A percentile compares a stretch with the other conserved stretches of the same genome.
These are phyloP conservation scores for Unio pictorum DNA, from an alignment of 2,888 invertebrate genomes.

Conservation along the genomic window DNA sequence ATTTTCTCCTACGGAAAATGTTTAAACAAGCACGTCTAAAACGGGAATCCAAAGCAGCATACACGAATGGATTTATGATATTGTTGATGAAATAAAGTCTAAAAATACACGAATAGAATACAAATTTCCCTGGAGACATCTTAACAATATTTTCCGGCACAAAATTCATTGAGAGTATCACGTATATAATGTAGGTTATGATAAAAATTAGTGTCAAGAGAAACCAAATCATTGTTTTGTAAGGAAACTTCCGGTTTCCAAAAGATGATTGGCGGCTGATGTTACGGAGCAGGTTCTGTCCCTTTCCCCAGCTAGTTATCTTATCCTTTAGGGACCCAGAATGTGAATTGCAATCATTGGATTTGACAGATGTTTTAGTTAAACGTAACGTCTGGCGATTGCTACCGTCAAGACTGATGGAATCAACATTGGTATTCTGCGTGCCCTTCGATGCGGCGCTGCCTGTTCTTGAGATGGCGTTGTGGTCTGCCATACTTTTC, in stretches of 20 bases:
- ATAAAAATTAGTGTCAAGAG: conserved; percentile 24
- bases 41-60: conserved; percentile 18
- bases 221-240: conserved; percentile 29
- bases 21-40: conserved; percentile 18
- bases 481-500: no score
- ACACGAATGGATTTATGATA: conserved; percentile 26
- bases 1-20: neutral
- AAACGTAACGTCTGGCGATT: no score
- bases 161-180: conserved; percentile 12
- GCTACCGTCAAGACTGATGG: no score
- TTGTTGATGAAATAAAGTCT: conserved; percentile 28
- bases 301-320: no score
- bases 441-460: no score
- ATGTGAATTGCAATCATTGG: no score
- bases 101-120: conserved; percentile 18
- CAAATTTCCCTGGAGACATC: conserved; percentile 11
- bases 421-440: no score
- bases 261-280: conserved; percentile 31
- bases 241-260: conserved; percentile 24
- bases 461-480: no score
- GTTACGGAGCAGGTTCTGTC: conserved; percentile 5
- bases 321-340: no score
- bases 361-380: no score
- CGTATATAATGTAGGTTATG: conserved; percentile 18
- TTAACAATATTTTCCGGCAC: conserved; percentile 8